phyloP scores from a whole-genome alignment of 2,888 invertebrate species.

The Dioctria linearis region DNA sequence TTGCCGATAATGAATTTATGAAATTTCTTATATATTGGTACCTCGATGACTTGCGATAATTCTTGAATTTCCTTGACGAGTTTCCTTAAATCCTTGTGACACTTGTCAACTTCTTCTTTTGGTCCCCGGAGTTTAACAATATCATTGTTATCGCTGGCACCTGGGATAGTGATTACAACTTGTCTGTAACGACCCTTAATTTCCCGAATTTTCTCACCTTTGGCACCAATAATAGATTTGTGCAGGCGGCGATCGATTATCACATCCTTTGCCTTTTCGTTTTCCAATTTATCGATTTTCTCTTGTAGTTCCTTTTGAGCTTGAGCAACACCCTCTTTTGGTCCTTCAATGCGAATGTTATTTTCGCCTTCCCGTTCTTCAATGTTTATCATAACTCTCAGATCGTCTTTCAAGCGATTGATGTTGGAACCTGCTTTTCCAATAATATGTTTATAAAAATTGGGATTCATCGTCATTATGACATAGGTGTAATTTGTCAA shows the following conservation, averaged over 20 bases:
- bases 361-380: constrained; percentile 85
- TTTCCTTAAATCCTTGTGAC: constrained; percentile 89
- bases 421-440: constrained; percentile 95
- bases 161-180: constrained; percentile 91
- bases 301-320: constrained; percentile 87
- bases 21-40: constrained; percentile 98
- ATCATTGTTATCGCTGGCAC: constrained; percentile 89
- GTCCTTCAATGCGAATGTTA: constrained; percentile 93
- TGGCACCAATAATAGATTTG: constrained; percentile 92
- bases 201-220: constrained; percentile 94
- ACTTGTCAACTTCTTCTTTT: constrained; percentile 95
- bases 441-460: constrained; percentile 97
- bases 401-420: constrained; percentile 94
- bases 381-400: constrained; percentile 93
- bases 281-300: constrained; percentile 90
- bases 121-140: constrained; percentile 96
- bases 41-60: constrained; percentile 85
- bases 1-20: constrained; percentile 98
- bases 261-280: constrained; percentile 95
- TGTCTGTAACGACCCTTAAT: constrained; percentile 93
- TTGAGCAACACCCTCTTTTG: constrained; percentile 86
- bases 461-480: constrained; percentile 89
- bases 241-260: constrained; percentile 97
- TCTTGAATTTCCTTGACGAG: constrained; percentile 93
- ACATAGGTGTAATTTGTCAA: constrained; percentile 85